Percentiles rank a stretch among this genome's conserved stretches.
Conservation (phyloP, 2,797 vertebrate genomes). For the Ceyx erithaca region DNA sequence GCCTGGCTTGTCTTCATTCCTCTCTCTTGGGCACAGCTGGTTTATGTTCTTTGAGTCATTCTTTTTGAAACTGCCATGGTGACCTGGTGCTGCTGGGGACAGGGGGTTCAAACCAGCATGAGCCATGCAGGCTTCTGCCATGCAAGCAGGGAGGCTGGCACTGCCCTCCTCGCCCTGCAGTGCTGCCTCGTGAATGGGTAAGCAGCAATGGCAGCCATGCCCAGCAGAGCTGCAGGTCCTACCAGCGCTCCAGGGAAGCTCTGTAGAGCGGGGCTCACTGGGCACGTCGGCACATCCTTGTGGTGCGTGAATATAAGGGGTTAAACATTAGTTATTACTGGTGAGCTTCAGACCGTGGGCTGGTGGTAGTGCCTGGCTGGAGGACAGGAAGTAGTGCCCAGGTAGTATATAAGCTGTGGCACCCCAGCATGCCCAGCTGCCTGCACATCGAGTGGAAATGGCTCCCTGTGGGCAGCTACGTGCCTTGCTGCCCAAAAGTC, state of each 20-base stretch:
- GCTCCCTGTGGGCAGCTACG: rapidly evolving
- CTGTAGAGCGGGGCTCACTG: slow-evolving; percentile 43
- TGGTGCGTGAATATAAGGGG: background rate
- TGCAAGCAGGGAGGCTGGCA: background rate
- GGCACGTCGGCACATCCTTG: slow-evolving; percentile 42
- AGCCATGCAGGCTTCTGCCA: slow-evolving; percentile 48
- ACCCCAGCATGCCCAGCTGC: rapidly evolving
- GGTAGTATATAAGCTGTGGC: rapidly evolving
- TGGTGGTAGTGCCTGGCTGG: rapidly evolving
- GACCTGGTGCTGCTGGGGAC: background rate
- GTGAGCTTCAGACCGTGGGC: background rate
- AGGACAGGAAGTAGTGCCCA: rapidly evolving
- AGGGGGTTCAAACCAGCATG: background rate
- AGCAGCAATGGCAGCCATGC: background rate
- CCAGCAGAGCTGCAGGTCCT: background rate
- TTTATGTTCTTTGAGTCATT: rapidly evolving
- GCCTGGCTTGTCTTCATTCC: slow-evolving; percentile 24
- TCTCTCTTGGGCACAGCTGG: background rate
- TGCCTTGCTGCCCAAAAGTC: background rate
- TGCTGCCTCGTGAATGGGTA: rapidly evolving
- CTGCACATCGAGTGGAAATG: background rate
- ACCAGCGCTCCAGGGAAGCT: slow-evolving; percentile 60
- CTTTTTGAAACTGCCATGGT: background rate
- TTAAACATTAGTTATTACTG: background rate
- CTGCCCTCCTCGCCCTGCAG: background rate